Conservation (phyloP, 2,888 invertebrate species). For the Nemapogon koenigi region DNA sequence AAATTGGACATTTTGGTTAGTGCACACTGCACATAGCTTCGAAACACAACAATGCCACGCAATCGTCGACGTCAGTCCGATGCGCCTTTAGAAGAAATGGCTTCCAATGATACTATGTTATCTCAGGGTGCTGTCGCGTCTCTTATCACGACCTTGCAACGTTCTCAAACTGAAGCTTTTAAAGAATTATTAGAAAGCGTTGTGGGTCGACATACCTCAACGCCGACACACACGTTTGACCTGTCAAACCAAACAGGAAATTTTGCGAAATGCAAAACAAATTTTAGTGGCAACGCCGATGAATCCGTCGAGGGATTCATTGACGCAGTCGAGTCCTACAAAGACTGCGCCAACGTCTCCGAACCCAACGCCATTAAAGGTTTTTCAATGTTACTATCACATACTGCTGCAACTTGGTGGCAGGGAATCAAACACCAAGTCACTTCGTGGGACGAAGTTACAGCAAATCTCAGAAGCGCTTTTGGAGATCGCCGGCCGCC, state of each 20-base stretch:
- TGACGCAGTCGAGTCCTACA: background rate
- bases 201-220: background rate
- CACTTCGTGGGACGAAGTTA: slow-evolving; percentile 13
- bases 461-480: slow-evolving; percentile 6
- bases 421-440: too few relatives aligned
- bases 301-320: background rate
- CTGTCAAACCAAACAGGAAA: background rate
- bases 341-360: background rate
- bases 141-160: background rate
- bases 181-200: background rate
- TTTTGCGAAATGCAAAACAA: background rate
- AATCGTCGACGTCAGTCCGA: too few relatives aligned
- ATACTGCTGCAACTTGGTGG: background rate
- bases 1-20: too few relatives aligned
- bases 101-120: too few relatives aligned
- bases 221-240: background rate
- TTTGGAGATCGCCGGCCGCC: slow-evolving; percentile 13
- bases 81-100: too few relatives aligned
- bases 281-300: too few relatives aligned
- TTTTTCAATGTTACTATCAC: background rate
- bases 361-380: background rate
- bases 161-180: background rate
- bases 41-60: too few relatives aligned
- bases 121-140: too few relatives aligned
- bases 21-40: too few relatives aligned